A percentile compares a stretch with the other conserved stretches of the same genome.
phyloP scores from a whole-genome alignment of 2,113 vertebrate genomes.

The Rattus rattus region DNA sequence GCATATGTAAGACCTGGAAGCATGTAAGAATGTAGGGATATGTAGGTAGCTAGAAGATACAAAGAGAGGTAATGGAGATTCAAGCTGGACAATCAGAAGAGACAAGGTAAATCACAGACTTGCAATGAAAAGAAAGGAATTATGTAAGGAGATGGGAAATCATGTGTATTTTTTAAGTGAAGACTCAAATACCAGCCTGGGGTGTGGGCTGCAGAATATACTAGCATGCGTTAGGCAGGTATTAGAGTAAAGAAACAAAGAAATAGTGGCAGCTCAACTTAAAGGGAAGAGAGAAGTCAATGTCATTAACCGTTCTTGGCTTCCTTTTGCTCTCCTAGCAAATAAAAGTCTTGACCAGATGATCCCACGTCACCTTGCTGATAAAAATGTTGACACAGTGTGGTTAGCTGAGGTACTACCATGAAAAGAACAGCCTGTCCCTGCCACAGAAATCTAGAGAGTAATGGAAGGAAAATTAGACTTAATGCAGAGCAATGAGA shows the following conservation, averaged over 20 bases:
- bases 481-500: neutral
- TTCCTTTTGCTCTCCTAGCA: neutral
- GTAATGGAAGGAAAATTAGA: neutral
- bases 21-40: neutral
- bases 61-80: neutral
- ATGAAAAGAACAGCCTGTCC: neutral
- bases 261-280: neutral
- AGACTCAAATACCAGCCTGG: fast-evolving
- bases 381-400: neutral
- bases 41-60: neutral
- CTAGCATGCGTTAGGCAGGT: neutral
- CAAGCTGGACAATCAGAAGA: neutral
- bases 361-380: neutral
- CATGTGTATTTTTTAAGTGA: neutral
- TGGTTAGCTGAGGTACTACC: neutral
- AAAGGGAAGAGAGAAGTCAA: neutral
- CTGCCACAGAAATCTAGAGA: neutral
- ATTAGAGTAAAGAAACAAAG: neutral
- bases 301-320: neutral
- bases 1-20: neutral
- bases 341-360: neutral
- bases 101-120: neutral
- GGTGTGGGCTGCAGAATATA: neutral
- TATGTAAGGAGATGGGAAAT: neutral
- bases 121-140: neutral